phyloP scores from a whole-genome alignment of 2,113 vertebrate genomes.

The Ceyx melanurus region DNA sequence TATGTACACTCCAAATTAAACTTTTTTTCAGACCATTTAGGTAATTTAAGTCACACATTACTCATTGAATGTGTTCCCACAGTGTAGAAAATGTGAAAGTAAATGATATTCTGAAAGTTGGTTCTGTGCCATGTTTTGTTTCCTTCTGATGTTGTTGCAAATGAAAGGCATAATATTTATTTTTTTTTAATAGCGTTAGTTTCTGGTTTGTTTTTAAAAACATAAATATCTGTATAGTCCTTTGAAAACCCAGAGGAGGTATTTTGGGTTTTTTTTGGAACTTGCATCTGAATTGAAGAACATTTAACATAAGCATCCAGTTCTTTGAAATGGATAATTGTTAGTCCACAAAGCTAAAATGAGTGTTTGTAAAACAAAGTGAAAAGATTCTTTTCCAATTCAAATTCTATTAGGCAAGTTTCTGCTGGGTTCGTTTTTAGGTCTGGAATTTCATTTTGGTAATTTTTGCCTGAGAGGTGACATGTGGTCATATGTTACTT shows the following conservation, averaged over 20 bases:
- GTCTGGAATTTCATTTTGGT: background rate
- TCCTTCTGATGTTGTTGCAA: background rate
- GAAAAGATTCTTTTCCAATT: background rate
- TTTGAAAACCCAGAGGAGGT: background rate
- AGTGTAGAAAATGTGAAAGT: background rate
- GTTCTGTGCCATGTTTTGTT: background rate
- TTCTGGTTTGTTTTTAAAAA: constrained; percentile 3
- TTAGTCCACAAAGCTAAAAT: background rate
- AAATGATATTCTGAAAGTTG: background rate
- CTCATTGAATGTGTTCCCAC: background rate
- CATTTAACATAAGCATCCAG: background rate
- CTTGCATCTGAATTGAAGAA: background rate
- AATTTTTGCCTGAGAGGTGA: background rate
- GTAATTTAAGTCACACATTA: background rate
- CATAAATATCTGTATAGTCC: background rate
- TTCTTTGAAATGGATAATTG: background rate
- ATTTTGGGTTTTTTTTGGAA: background rate
- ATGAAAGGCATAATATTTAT: background rate
- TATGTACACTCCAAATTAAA: background rate
- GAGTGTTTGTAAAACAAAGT: background rate
- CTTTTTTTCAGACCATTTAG: background rate
- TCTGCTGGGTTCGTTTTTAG: background rate
- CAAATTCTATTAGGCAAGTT: background rate
- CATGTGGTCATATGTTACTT: background rate
- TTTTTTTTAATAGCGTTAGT: background rate